phyloP scores from a whole-genome alignment of 1,140 invertebrate species.

The Tachypleus tridentatus region DNA sequence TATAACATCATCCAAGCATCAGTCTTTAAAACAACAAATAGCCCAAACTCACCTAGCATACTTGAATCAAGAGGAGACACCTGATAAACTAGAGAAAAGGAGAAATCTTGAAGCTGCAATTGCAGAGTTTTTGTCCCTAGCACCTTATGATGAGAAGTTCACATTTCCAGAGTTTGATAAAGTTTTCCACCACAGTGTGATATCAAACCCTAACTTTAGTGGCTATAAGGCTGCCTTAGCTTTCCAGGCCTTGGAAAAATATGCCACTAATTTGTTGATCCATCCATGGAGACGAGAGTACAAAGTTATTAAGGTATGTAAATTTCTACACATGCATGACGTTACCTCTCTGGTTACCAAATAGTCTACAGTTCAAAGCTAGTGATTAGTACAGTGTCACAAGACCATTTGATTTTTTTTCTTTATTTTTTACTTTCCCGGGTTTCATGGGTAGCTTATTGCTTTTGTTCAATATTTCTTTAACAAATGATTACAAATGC shows the following conservation, averaged over 20 bases:
- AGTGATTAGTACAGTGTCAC: neutral
- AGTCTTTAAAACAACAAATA: too few relatives aligned
- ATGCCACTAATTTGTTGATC: conserved; percentile 66
- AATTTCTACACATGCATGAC: neutral
- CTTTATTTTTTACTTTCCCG: conserved; percentile 10
- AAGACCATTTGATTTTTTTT: conserved; percentile 6
- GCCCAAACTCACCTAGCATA: conserved; percentile 22
- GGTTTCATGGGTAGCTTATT: too few relatives aligned
- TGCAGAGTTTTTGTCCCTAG: conserved; percentile 20
- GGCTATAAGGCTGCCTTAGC: conserved; percentile 63
- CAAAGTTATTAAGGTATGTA: conserved; percentile 52
- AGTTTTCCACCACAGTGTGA: conserved; percentile 43
- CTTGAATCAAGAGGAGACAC: conserved; percentile 23
- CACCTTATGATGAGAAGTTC: conserved; percentile 22
- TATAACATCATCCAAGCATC: too few relatives aligned
- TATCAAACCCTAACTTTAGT: conserved; percentile 56
- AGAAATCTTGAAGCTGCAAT: conserved; percentile 21
- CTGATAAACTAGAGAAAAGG: conserved; percentile 20
- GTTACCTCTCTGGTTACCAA: neutral
- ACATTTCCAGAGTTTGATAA: conserved; percentile 18
- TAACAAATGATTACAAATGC: too few relatives aligned
- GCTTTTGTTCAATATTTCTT: too few relatives aligned
- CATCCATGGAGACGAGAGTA: conserved; percentile 83
- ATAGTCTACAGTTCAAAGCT: neutral
- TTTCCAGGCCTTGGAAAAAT: conserved; percentile 68